These are phyloP conservation scores for Pachycephus smyrnensis DNA, from an alignment of 2,888 invertebrate genomes.

Conservation along the genomic window DNA sequence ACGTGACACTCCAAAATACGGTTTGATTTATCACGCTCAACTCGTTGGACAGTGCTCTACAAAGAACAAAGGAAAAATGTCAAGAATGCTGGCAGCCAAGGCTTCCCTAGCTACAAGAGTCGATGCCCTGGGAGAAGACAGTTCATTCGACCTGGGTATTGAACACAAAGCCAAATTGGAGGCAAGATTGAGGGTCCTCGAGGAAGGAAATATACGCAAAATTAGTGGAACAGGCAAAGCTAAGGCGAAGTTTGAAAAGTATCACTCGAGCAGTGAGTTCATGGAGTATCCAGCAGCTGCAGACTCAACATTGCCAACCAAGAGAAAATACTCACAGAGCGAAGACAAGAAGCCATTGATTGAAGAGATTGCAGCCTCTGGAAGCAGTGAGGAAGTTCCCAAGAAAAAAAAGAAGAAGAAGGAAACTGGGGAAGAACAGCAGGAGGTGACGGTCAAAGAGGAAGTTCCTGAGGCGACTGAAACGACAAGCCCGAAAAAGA, in stretches of 20 bases:
- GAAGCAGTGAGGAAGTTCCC: slow-evolving; percentile 36
- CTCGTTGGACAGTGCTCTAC: slow-evolving; percentile 90
- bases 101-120: slow-evolving; percentile 92
- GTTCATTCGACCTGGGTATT: slow-evolving; percentile 84
- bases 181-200: slow-evolving; percentile 80
- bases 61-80: slow-evolving; percentile 94
- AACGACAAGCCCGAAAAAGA: slow-evolving; percentile 28
- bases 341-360: slow-evolving; percentile 58
- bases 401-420: slow-evolving; percentile 55
- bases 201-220: slow-evolving; percentile 85
- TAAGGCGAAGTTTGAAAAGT: slow-evolving; percentile 92
- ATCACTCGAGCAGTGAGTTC: slow-evolving; percentile 84
- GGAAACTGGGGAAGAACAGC: slow-evolving; percentile 12
- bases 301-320: slow-evolving; percentile 84
- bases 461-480: slow-evolving; percentile 13
- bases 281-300: slow-evolving; percentile 82
- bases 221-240: slow-evolving; percentile 92
- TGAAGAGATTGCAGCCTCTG: slow-evolving; percentile 54
- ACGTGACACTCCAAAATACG: slow-evolving; percentile 98
- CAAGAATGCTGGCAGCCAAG: slow-evolving; percentile 97
- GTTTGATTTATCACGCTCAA: slow-evolving; percentile 96
- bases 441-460: slow-evolving; percentile 10
- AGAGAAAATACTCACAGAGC: slow-evolving; percentile 73
- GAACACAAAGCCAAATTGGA: slow-evolving; percentile 93
- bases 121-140: slow-evolving; percentile 96